Evolutionary conservation across 2,888 invertebrate species (phyloP).

Genomic region (Pachymerium ferrugineum): DNA sequence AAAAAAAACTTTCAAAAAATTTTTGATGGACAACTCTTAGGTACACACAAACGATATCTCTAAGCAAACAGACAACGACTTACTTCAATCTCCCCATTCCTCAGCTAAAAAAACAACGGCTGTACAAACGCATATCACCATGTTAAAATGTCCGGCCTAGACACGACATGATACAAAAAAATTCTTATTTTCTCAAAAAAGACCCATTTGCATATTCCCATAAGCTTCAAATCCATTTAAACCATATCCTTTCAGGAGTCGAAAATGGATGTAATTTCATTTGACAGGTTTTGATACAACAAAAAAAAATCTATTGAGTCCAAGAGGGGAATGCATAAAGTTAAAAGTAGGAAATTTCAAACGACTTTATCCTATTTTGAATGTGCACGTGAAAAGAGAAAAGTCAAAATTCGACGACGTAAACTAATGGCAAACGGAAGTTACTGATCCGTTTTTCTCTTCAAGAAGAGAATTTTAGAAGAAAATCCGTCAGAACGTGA

Average conservation of each 20-base stretch:
- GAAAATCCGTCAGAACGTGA: neutral
- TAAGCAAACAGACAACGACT: neutral
- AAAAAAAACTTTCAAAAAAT: too few relatives aligned
- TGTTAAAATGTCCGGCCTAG: neutral
- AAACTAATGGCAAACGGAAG: neutral
- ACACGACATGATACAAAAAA: too few relatives aligned
- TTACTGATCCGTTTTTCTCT: neutral
- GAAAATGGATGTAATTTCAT: too few relatives aligned
- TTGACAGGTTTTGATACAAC: neutral
- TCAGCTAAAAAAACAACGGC: slow-evolving; percentile 1
- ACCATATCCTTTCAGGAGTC: too few relatives aligned
- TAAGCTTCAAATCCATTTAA: too few relatives aligned
- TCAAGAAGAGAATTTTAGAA: neutral
- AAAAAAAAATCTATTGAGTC: neutral
- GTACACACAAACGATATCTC: neutral
- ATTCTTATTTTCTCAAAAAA: too few relatives aligned
- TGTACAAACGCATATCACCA: neutral
- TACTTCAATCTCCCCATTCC: neutral
- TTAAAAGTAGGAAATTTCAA: neutral
- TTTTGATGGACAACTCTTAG: neutral
- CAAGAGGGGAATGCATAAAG: neutral
- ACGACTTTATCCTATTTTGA: neutral
- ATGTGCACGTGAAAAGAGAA: neutral
- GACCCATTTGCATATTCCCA: too few relatives aligned
- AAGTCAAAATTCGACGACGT: neutral